Evolutionary conservation across 2,888 invertebrate species (phyloP), one percentile per base, ranked within the genome.

Genomic region (Drosophila yooni): DNA sequence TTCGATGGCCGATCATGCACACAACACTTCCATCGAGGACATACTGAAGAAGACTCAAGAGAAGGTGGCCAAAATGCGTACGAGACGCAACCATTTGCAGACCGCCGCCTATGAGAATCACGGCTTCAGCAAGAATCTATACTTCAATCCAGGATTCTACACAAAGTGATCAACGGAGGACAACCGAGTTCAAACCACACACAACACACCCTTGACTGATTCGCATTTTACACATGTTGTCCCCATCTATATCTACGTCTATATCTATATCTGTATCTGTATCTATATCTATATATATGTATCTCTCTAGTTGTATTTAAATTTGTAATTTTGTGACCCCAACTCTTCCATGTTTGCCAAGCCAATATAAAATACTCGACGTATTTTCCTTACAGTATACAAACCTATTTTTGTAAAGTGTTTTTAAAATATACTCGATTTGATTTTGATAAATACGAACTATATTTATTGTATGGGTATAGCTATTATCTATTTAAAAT

Each of bases 111-210:
- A 94, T 70, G 95, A 95, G 85, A 94, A 94, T 90, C 94, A 95
- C 92, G 96, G 96, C n/a, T 96, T 96, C 91, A 94, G 94, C 92
- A 94, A 94, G 67, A 93, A 93, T 50, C 94, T 96, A 50, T 96
- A 94, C 91, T 94, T 96, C 76, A 95, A 96, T 94, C 96, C 96
- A 0, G 96, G 96, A 2, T 94, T 71, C 33, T 85, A 70, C 34
- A 13, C 18, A 8, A 69, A 64, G 10, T 62, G 62, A 18, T 8
- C 18, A 38, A 40, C n/a, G 43, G 59, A 59, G 59, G 59, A 60
- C 36, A 40, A 46, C 46, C 13, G 21, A 57, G 15, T 8, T 33
- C 36, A 72, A 71, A 43, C 51, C 77, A 56, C 27, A 7, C n/a
- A 11, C 2, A 40, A 11, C 2, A 11, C 11, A 21, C n/a, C 34